Conservation (phyloP, 2,797 vertebrate genomes). For the Chelonia mydas region DNA sequence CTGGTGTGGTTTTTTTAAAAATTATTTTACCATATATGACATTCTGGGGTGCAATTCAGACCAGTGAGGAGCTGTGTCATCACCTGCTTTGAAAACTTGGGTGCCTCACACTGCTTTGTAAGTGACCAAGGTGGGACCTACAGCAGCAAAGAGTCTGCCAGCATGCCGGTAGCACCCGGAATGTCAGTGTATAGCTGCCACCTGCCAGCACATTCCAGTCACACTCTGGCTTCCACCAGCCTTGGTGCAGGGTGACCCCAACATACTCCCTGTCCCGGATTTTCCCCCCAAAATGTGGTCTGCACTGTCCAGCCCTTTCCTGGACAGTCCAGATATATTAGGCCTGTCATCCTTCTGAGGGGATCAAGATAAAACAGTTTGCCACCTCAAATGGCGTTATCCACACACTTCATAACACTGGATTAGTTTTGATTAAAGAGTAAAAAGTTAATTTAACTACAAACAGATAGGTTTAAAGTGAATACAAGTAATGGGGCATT, state of each 20-base stretch:
- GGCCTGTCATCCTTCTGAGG: background rate
- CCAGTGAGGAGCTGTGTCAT: background rate
- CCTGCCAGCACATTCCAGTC: background rate
- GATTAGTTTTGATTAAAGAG: background rate
- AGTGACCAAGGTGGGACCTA: background rate
- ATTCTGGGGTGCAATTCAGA: background rate
- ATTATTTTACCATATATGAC: background rate
- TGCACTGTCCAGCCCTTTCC: background rate
- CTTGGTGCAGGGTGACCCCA: background rate
- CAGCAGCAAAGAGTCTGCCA: background rate
- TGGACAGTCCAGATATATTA: background rate
- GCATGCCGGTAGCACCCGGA: background rate
- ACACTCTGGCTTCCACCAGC: background rate
- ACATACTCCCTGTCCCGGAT: background rate
- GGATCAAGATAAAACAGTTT: background rate
- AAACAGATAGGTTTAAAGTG: background rate
- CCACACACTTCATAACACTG: background rate
- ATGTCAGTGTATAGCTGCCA: background rate
- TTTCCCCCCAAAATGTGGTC: background rate
- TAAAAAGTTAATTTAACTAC: background rate
- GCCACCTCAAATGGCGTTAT: background rate
- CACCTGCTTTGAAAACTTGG: background rate
- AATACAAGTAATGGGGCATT: background rate
- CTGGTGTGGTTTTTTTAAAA: background rate
- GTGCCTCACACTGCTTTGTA: background rate